Evolutionary conservation across 2,113 vertebrate genomes (phyloP), one percentile per base, ranked within the genome.

Genomic region (Paraplagusia blochii): DNA sequence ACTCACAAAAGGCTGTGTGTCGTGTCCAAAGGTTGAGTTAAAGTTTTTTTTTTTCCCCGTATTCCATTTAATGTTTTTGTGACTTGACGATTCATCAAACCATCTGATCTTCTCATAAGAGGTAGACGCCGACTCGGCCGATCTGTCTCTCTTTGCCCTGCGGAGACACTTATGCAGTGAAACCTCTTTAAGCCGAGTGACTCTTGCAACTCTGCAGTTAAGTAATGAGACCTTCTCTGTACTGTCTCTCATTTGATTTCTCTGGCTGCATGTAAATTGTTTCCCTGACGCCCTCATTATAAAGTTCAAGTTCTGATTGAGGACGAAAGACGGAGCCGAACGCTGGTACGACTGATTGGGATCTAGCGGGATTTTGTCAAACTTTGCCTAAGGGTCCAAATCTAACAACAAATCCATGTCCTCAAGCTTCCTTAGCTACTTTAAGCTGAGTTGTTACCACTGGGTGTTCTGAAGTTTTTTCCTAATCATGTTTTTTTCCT

Each of bases 281-380:
- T 69, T 78, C 69, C 74, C 64, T 19, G 9, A 49, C 0, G 44
- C 35, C 53, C 67, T 77, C 62, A 79, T 82, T 84, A 72, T 44
- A 52, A 69, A 69, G 63, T 72, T 69, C 33, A 64, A 77, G 62
- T 59, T 51, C 66, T 10, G 48, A 69, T 14, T 52, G 44, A 69
- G 29, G 70, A 50, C 29, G 42, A 58, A 9, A 42, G 15, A 66
- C 40, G 17, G 45, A 12, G 49, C 22, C 22, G 22, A 29, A 6
- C 22, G 22, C 22, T 29, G 22, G 22, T 29, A 29, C 22, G 17
- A 22, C 46, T 59, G 42, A 29, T 47, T 39, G 63, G 35, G 19
- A 70, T 88, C 88, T 50, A 79, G 53, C 18, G 40, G 35, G 71
- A 75, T 85, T 86, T 82, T 82, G 78, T 88, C 83, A 85, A 58